phyloP scores from a whole-genome alignment of 2,888 invertebrate species.

The Melanargia galathea region DNA sequence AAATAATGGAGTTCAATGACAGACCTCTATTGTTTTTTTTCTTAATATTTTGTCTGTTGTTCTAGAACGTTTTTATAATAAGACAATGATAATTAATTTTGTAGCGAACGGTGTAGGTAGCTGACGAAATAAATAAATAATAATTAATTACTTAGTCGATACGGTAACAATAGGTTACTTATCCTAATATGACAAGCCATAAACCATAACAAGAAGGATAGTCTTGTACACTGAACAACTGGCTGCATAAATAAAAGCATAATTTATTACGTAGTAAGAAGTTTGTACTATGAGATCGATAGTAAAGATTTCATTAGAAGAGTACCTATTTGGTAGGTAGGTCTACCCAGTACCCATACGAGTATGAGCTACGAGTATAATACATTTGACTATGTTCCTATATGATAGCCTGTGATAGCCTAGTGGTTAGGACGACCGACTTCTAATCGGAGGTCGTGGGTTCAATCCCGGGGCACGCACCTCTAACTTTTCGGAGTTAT shows the following conservation, averaged over 20 bases:
- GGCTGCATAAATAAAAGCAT: conserved; percentile 8
- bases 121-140: not conserved
- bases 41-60: not conserved
- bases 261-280: conserved; percentile 7
- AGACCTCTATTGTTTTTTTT: not conserved
- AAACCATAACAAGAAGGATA: conserved; percentile 10
- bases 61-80: conserved; percentile 2
- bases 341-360: too few species aligned
- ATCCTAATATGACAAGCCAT: conserved; percentile 18
- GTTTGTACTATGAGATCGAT: not conserved
- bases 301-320: too few species aligned
- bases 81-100: conserved; percentile 10
- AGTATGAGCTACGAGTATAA: too few species aligned
- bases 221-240: not conserved
- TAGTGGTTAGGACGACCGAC: too few species aligned
- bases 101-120: conserved; percentile 1
- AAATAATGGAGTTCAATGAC: not conserved
- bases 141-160: too few species aligned
- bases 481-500: too few species aligned
- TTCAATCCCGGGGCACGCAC: too few species aligned
- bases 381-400: too few species aligned
- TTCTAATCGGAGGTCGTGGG: too few species aligned
- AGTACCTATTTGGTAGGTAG: too few species aligned
- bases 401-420: too few species aligned
- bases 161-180: conserved; percentile 12